These are phyloP conservation scores for Pteruthius melanotis DNA, from an alignment of 2,113 vertebrate genomes.

Conservation along the genomic window DNA sequence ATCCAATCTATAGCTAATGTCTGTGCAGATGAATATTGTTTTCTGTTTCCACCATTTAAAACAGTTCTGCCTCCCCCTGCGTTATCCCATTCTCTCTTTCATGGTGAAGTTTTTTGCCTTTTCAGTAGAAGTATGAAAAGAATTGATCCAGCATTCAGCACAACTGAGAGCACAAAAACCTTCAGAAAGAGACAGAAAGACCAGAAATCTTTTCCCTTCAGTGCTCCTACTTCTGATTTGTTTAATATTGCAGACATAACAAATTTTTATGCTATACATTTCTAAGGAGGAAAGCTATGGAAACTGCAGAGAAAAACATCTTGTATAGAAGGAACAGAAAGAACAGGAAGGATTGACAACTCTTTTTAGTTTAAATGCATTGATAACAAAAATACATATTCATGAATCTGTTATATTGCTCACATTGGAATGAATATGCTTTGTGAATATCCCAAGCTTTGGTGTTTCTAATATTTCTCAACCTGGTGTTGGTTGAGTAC, in stretches of 20 bases:
- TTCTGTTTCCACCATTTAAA: not conserved
- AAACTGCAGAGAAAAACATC: not conserved
- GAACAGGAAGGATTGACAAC: not conserved
- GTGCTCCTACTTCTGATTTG: not conserved
- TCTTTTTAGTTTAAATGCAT: not conserved
- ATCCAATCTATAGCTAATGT: not conserved
- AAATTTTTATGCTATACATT: not conserved
- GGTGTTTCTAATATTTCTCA: not conserved
- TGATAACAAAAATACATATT: not conserved
- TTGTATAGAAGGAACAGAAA: not conserved
- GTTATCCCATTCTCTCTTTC: not conserved
- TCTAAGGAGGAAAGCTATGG: not conserved
- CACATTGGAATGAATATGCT: not conserved
- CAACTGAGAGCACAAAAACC: not conserved
- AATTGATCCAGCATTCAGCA: not conserved
- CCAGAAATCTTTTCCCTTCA: not conserved
- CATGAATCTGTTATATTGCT: not conserved
- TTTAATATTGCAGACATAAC: not conserved
- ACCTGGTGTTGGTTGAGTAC: not conserved
- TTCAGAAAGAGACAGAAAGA: not conserved
- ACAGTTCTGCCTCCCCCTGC: not conserved
- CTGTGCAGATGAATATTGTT: not conserved
- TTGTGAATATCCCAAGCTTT: not conserved
- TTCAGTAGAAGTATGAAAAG: not conserved
- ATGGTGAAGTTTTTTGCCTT: not conserved